Evolutionary conservation across 2,888 invertebrate species (phyloP).

Genomic region (Mythimna lalbum): DNA sequence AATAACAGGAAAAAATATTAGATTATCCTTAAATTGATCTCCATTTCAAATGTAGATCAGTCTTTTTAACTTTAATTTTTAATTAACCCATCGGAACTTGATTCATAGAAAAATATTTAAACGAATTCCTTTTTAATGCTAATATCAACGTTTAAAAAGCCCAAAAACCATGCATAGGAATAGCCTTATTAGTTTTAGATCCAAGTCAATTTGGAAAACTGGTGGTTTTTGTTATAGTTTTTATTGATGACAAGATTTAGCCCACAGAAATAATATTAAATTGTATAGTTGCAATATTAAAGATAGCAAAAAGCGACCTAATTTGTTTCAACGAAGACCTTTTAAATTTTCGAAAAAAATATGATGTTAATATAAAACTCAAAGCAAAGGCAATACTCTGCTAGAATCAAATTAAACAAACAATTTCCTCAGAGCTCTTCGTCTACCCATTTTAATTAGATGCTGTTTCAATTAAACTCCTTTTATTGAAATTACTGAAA

Average conservation of each 20-base stretch:
- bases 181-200: slow-evolving; percentile 28
- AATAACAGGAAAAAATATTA: neutral
- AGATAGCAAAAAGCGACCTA: neutral
- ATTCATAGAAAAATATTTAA: slow-evolving; percentile 1
- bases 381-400: slow-evolving; percentile 19
- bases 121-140: slow-evolving; percentile 26
- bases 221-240: neutral
- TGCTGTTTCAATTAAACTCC: slow-evolving; percentile 40
- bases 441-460: slow-evolving; percentile 39
- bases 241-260: too few relatives aligned
- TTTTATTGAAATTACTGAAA: slow-evolving; percentile 36
- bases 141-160: slow-evolving; percentile 8
- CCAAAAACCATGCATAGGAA: slow-evolving; percentile 11
- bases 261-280: too few relatives aligned
- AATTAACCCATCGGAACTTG: too few relatives aligned
- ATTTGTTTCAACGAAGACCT: neutral
- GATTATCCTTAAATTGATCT: too few relatives aligned
- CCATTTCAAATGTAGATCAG: slow-evolving; percentile 5
- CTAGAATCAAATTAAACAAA: slow-evolving; percentile 37
- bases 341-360: neutral
- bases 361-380: neutral
- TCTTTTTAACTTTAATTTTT: too few relatives aligned
- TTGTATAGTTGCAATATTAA: neutral
- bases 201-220: too few relatives aligned
- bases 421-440: slow-evolving; percentile 21